Evolutionary conservation across 2,113 vertebrate species (phyloP).

Genomic region (Ceyx margarethae): DNA sequence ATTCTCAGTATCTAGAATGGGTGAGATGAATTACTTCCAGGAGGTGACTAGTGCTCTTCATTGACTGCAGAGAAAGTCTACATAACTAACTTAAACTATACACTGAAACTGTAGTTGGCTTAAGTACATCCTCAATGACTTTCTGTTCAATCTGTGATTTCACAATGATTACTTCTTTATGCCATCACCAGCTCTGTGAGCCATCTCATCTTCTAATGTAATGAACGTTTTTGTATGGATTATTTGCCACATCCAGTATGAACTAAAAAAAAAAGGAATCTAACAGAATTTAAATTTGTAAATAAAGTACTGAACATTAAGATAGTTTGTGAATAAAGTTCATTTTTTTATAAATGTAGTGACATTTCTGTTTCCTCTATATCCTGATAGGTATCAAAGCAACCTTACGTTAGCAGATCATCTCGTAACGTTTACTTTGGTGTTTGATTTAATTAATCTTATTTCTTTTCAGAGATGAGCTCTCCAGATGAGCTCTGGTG

Average conservation of each 20-base stretch:
- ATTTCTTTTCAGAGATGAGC: background rate
- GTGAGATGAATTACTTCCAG: background rate
- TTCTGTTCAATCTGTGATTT: background rate
- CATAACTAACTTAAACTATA: background rate
- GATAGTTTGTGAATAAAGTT: background rate
- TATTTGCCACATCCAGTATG: background rate
- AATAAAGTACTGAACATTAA: background rate
- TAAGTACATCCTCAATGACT: background rate
- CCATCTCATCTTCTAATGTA: background rate
- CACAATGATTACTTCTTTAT: background rate
- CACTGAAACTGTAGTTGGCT: background rate
- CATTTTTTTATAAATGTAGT: background rate
- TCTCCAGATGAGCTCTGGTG: background rate
- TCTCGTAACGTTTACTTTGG: background rate
- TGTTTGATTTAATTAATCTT: slow-evolving; percentile 1
- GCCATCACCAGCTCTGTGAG: background rate
- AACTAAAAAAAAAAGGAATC: background rate
- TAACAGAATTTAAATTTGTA: background rate
- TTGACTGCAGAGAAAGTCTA: background rate
- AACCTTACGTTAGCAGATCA: background rate
- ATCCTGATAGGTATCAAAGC: background rate
- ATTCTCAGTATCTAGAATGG: background rate
- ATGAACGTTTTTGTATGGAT: background rate
- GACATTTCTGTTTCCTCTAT: background rate
- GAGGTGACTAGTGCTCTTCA: background rate